Evolutionary conservation across 2,113 vertebrate species (phyloP), one percentile per base, ranked within the genome.

Genomic region (Corythoichthys intestinalis): DNA sequence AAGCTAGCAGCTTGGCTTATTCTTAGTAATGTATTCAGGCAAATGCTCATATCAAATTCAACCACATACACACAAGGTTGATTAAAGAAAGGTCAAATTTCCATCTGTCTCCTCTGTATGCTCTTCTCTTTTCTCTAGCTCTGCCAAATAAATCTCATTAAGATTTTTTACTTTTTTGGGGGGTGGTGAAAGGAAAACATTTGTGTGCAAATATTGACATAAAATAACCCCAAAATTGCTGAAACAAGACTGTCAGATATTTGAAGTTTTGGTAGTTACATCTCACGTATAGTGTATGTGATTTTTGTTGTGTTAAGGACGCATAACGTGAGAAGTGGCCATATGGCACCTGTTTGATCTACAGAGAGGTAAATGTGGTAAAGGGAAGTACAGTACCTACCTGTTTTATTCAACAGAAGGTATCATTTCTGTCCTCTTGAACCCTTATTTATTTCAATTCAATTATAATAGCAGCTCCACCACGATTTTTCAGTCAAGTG

Each of bases 1-100:
- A 74, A 66, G 48, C 57, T 39, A 63, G 57, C 79, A 34, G 71
- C 54, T 44, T 5, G 44, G 46, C 70, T 63, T 74, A 50, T 41
- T 75, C 69, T 62, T 54, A 34, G 60, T 39, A 56, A 66, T 44
- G 66, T 57, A 38, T 67, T 1, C 37, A 62, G 61, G 73, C 61
- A 69, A 78, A 57, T 67, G 17, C 63, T 65, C 71, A 37, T 37
- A 66, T 68, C n/a, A 39, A 72, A 74, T 6, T 13, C 7, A 64
- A 8, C 65, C 11, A 70, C 60, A 49, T 2, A 65, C 52, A 53
- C 35, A 8, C 12, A 76, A 41, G 28, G 66, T 54, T 70, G 74
- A 79, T 79, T 72, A 77, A 66, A 79, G 66, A 72, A 72, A 83
- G 81, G 76, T 82, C 72, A 79, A 1, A 66, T 54, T 72, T 74